Evolutionary conservation across 2,888 invertebrate genomes (phyloP).

Genomic region (Oscheius sp.): DNA sequence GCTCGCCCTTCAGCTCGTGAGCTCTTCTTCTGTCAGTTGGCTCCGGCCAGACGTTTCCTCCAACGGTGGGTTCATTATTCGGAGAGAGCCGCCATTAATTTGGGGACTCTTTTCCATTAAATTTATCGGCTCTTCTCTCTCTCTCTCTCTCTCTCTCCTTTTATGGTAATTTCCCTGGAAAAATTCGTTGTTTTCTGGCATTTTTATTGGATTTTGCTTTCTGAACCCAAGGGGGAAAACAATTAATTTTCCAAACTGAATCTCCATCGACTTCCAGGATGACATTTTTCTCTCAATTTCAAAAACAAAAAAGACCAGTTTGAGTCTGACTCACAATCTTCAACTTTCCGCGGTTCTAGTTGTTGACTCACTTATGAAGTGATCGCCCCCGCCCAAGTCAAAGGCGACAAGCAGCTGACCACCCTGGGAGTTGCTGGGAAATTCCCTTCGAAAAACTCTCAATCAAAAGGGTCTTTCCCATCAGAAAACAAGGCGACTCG

Average conservation of each 20-base stretch:
- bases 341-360: neutral
- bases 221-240: neutral
- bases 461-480: no score
- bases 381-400: constrained; percentile 10
- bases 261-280: no score
- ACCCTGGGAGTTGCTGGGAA: no score
- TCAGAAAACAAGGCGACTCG: no score
- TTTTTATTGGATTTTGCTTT: neutral
- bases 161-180: neutral
- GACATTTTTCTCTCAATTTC: no score
- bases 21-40: constrained; percentile 7
- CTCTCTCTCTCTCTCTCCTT: neutral
- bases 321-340: neutral
- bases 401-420: constrained; percentile 11
- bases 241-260: no score
- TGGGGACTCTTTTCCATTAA: no score
- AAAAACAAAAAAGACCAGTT: no score
- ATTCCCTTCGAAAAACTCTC: no score
- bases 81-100: no score
- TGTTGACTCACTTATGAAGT: constrained; percentile 7
- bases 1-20: neutral
- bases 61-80: constrained; percentile 12
- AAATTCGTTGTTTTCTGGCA: neutral
- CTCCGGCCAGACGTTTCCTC: constrained; percentile 10
- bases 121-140: neutral